A percentile compares a stretch with the other conserved stretches of the same genome.
phyloP scores from a whole-genome alignment of 2,113 vertebrate genomes.

The Mus spicilegus region DNA sequence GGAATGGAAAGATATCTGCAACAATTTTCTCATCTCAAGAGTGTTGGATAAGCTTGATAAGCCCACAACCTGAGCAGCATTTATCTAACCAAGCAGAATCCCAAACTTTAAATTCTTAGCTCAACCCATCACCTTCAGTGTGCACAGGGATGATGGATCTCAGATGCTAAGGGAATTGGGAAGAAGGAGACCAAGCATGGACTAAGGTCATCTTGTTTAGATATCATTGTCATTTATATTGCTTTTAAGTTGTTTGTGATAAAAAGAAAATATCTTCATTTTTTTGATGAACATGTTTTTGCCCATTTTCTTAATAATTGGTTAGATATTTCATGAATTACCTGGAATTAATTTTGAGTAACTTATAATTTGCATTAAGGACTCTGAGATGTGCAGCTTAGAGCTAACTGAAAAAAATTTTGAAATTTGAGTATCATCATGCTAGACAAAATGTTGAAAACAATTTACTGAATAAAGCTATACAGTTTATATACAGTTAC shows the following conservation, averaged over 20 bases:
- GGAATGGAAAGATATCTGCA: conserved; percentile 63
- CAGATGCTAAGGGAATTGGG: not conserved
- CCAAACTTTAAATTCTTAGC: not conserved
- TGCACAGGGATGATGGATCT: not conserved
- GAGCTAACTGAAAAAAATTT: not conserved
- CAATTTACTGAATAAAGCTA: not conserved
- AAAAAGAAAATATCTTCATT: not conserved
- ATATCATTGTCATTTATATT: not conserved
- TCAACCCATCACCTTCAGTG: not conserved
- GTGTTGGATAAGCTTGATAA: conserved; percentile 61
- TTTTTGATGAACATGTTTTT: not conserved
- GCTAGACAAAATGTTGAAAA: not conserved
- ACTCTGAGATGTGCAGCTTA: not conserved
- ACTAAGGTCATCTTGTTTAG: not conserved
- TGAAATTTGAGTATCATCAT: not conserved
- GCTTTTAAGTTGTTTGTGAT: not conserved
- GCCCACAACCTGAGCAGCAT: not conserved
- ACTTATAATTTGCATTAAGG: not conserved
- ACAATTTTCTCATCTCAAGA: conserved; percentile 60
- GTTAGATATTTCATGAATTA: not conserved
- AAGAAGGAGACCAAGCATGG: not conserved
- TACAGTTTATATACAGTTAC: not conserved
- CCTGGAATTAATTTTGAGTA: not conserved
- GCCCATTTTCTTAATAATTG: not conserved
- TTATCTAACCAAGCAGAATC: conserved; percentile 62